These are phyloP conservation scores for Crocuta crocuta DNA, from an alignment of 2,113 vertebrate species.

Conservation along the genomic window DNA sequence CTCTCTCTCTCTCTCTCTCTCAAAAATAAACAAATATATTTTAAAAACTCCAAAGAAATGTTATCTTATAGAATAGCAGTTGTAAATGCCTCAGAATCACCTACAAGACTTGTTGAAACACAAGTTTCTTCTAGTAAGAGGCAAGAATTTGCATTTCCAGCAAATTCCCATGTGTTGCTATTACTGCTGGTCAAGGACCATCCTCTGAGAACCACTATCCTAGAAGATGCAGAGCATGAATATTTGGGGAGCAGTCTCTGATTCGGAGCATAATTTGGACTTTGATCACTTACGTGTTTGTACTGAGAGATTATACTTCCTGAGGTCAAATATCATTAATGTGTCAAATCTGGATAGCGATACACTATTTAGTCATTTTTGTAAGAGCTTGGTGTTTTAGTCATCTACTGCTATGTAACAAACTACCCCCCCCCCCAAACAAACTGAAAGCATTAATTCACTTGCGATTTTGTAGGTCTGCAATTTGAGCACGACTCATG, in stretches of 20 bases:
- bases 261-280: neutral
- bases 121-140: neutral
- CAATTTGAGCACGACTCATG: neutral
- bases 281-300: conserved; percentile 8
- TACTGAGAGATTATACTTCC: neutral
- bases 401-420: neutral
- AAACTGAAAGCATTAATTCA: neutral
- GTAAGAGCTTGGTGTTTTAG: neutral
- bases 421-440: neutral
- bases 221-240: neutral
- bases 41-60: neutral
- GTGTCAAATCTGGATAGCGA: neutral
- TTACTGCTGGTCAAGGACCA: neutral
- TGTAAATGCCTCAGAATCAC: conserved; percentile 6
- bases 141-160: neutral
- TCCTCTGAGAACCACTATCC: neutral
- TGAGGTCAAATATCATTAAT: neutral
- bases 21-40: too few species aligned
- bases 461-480: neutral
- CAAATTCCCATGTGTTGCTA: neutral
- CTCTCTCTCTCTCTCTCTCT: too few species aligned
- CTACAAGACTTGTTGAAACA: neutral
- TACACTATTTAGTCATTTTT: neutral
- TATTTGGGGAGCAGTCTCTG: neutral
- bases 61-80: neutral